These are phyloP conservation scores for Rhea americana DNA, from an alignment of 2,113 vertebrate species.

Conservation along the genomic window DNA sequence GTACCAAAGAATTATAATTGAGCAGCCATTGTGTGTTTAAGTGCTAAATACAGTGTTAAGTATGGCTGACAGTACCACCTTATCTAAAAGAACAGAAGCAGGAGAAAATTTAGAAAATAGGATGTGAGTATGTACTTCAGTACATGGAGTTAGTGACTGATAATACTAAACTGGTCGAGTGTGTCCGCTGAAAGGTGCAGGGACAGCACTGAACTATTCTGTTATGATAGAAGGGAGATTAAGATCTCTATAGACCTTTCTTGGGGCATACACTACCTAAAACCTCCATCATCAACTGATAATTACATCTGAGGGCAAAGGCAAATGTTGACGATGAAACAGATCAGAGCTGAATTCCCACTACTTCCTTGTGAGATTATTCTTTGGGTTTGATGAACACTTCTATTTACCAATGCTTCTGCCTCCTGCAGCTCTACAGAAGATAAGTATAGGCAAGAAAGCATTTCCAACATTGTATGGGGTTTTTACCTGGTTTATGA, in stretches of 20 bases:
- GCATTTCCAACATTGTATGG: neutral
- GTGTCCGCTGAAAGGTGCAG: neutral
- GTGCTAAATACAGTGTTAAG: neutral
- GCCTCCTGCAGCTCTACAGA: neutral
- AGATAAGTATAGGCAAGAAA: neutral
- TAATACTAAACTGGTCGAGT: neutral
- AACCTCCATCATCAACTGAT: neutral
- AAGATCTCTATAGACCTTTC: neutral
- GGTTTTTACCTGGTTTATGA: neutral
- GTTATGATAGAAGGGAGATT: neutral
- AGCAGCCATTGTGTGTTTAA: neutral
- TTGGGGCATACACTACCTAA: neutral
- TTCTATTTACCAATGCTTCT: neutral
- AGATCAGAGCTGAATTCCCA: neutral
- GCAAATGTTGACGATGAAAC: neutral
- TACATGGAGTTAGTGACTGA: neutral
- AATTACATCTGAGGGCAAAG: neutral
- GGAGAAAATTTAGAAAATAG: neutral
- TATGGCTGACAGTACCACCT: neutral
- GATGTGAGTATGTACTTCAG: neutral
- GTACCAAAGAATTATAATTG: neutral
- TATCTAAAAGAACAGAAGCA: neutral
- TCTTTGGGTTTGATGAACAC: neutral
- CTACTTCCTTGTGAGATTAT: neutral
- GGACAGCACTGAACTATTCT: neutral